Evolutionary conservation across 2,888 invertebrate species (phyloP), one percentile per base, ranked within the genome.

Genomic region (Acrobasis repandana): DNA sequence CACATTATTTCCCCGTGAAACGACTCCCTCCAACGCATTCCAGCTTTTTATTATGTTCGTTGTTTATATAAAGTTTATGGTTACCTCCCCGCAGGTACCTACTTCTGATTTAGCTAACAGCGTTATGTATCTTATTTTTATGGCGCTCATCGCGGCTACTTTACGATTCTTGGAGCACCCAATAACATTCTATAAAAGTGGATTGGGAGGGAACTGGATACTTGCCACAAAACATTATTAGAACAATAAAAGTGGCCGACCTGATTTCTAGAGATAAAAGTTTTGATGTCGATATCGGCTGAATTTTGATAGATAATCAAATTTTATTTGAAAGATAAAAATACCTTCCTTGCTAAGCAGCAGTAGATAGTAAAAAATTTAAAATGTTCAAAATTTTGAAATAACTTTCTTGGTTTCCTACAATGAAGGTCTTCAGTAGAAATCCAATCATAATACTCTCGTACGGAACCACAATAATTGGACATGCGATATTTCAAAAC

Each of bases 101-200:
- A 28, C 43, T 43, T 36, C n/a, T 58, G 16, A 18, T 52, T 52
- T 28, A 52, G 38, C 36, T 49, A 50, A 58, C 52, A 8, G 38
- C n/a, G 36, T 8, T 46, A 60, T 14, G 38, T 60, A 52, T 48
- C 54, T 38, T 20, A n/a, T 16, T 60, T 61, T 61, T 58, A 63
- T 36, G 33, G 60, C 49, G 20, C 50, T 52, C 51, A 59, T 38
- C 58, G 59, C n/a, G 57, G 46, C 47, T 69, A 60, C 63, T 66
- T 66, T 62, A 52, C 64, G 63, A 50, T 56, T 50, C 52, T 60
- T 66, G 62, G 65, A 71, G 67, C 65, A 56, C 50, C 63, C 60
- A 65, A 69, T 69, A 70, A 68, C 63, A 72, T 67, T 70, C 63
- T 58, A 49, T 63, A 65, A 58, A 69, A 67, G 62, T 57, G 61